Evolutionary conservation across 37 sponge, comb jelly and placozoan genomes (phyloP).

Genomic region (Cladorhizidae sp.): DNA sequence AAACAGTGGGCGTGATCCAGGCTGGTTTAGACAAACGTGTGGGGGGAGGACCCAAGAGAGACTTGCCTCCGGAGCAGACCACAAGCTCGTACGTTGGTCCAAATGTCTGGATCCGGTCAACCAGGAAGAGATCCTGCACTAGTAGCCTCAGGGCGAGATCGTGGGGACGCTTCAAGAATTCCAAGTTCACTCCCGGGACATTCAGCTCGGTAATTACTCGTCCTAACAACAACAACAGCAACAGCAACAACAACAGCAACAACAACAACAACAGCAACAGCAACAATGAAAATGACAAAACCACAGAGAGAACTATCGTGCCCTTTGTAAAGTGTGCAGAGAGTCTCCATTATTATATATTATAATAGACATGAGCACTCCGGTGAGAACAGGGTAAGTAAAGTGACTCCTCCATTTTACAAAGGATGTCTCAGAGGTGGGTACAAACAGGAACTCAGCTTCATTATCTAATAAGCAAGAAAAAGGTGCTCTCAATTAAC

Average conservation of each 20-base stretch:
- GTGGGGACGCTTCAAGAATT: constrained; percentile 57
- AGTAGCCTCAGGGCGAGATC: constrained; percentile 48
- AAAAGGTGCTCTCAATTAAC: no score
- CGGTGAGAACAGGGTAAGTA: no score
- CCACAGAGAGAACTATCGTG: not conserved
- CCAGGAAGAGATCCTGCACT: constrained; percentile 76
- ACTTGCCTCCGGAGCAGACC: constrained; percentile 64
- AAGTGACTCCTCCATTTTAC: no score
- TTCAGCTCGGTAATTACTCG: constrained; percentile 46
- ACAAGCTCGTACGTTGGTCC: constrained; percentile 86
- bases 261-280: no score
- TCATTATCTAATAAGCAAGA: no score
- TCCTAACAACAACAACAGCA: constrained; percentile 36
- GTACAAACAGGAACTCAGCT: no score
- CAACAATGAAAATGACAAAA: not conserved
- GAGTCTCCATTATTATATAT: no score
- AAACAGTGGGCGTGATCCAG: not conserved
- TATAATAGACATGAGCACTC: no score
- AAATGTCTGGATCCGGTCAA: constrained; percentile 79
- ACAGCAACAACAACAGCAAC: not conserved
- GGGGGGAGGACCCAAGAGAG: not conserved
- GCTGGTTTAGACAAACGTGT: not conserved
- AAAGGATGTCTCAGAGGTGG: no score
- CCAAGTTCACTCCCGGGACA: constrained; percentile 53
- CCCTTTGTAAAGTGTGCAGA: no score